Evolutionary conservation across 1,140 invertebrate genomes (phyloP).

Genomic region (Papilio polyxenes): DNA sequence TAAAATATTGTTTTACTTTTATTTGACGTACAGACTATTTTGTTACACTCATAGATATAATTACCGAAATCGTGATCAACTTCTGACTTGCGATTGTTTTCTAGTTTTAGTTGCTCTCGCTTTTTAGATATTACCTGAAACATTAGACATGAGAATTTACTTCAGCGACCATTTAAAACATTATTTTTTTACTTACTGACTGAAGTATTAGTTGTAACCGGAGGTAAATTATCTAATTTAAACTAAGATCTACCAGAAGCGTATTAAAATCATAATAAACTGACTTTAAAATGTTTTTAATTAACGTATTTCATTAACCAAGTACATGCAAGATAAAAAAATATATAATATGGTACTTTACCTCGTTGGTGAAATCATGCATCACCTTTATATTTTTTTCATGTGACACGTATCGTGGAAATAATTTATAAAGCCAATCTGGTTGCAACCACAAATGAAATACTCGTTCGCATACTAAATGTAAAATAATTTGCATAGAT

Average conservation of each 20-base stretch:
- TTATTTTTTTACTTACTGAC: too few species aligned
- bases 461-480: conserved; percentile 55
- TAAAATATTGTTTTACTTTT: background rate
- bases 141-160: conserved; percentile 9
- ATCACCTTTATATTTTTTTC: conserved; percentile 51
- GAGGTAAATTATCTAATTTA: background rate
- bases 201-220: too few species aligned
- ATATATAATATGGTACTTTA: conserved; percentile 44
- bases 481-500: conserved; percentile 39
- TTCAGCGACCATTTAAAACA: background rate
- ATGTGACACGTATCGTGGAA: conserved; percentile 54
- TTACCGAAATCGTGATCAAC: conserved; percentile 54
- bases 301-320: background rate
- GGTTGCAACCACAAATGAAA: conserved; percentile 66
- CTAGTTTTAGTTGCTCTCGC: conserved; percentile 51
- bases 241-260: too few species aligned
- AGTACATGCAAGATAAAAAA: background rate
- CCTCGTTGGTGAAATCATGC: conserved; percentile 65
- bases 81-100: conserved; percentile 49
- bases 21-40: too few species aligned
- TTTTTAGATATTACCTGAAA: conserved; percentile 58
- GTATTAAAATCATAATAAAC: background rate
- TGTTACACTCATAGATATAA: background rate
- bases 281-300: background rate
- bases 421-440: conserved; percentile 59